Conservation (phyloP, 1,140 invertebrate genomes). For the Eriocheir sinensis region DNA sequence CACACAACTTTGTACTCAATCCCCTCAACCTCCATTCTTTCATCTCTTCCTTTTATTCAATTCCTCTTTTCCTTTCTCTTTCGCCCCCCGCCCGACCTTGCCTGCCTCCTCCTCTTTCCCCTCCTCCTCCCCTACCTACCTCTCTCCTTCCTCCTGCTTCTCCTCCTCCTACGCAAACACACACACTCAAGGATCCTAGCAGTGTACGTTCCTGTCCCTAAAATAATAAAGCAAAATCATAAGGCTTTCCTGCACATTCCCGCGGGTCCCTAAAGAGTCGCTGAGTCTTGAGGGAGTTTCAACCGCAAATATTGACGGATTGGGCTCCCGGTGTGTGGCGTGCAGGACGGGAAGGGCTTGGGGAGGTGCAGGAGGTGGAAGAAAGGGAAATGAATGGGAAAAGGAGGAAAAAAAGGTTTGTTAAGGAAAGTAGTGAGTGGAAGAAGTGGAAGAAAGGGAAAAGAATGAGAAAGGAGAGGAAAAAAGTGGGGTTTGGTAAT, state of each 20-base stretch:
- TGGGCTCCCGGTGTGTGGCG: no score
- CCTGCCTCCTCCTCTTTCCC: not conserved
- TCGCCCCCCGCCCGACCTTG: not conserved
- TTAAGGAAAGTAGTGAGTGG: no score
- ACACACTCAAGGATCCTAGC: not conserved
- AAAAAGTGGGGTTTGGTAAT: not conserved
- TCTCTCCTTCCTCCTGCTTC: not conserved
- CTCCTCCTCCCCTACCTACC: not conserved
- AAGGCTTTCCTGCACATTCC: not conserved
- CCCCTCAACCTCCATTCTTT: not conserved
- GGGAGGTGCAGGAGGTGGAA: not conserved
- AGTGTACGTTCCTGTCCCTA: not conserved
- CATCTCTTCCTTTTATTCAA: not conserved
- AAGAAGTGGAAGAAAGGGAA: not conserved
- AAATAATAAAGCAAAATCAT: not conserved
- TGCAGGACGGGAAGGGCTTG: no score
- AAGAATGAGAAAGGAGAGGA: not conserved
- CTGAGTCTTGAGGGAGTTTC: not conserved
- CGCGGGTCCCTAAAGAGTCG: not conserved
- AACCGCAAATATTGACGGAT: not conserved
- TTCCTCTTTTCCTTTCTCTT: not conserved
- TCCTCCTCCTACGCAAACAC: conserved; percentile 3
- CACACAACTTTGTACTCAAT: not conserved
- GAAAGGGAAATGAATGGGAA: not conserved
- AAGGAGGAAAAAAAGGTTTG: not conserved